Conservation (phyloP, 2,888 invertebrate genomes). For the Drosophila cracens region DNA sequence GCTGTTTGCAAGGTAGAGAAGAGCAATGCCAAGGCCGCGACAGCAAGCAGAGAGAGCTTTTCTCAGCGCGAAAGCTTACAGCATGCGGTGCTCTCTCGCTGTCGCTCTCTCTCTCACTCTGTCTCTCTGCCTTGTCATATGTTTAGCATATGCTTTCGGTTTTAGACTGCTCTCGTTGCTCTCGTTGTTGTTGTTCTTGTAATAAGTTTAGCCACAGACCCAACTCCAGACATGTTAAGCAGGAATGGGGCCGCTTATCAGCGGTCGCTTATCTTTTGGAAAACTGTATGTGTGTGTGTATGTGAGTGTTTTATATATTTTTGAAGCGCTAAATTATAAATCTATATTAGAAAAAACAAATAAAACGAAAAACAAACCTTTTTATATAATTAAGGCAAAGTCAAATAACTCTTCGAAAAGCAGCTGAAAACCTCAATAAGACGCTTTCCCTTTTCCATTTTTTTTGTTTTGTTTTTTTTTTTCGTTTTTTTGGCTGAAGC, state of each 20-base stretch:
- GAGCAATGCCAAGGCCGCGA: slow-evolving; percentile 73
- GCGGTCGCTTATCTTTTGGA: slow-evolving; percentile 27
- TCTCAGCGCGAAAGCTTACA: slow-evolving; percentile 8
- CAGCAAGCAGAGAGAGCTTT: slow-evolving; percentile 24
- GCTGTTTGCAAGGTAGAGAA: slow-evolving; percentile 48
- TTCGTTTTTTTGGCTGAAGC: slow-evolving; percentile 1
- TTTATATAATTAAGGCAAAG: slow-evolving; percentile 65
- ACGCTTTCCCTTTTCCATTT: slow-evolving; percentile 70
- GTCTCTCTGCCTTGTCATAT: slow-evolving; percentile 10
- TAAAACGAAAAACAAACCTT: slow-evolving; percentile 40
- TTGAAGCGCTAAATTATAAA: slow-evolving; percentile 61
- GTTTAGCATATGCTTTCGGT: slow-evolving; percentile 45
- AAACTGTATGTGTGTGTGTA: slow-evolving; percentile 38
- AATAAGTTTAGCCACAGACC: slow-evolving; percentile 4
- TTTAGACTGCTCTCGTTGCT: slow-evolving; percentile 18
- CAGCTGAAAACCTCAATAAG: slow-evolving; percentile 24
- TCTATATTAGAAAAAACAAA: slow-evolving; percentile 52
- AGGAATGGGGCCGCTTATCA: slow-evolving; percentile 58
- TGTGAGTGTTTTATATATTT: slow-evolving; percentile 25
- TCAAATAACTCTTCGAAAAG: slow-evolving; percentile 23
- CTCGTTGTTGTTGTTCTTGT: slow-evolving; percentile 14
- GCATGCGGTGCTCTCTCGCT: background rate
- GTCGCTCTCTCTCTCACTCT: background rate
- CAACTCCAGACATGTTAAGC: slow-evolving; percentile 48
- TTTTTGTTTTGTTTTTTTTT: background rate